Evolutionary conservation across 2,113 vertebrate genomes (phyloP), one percentile per base, ranked within the genome.

Genomic region (Mobula birostris): DNA sequence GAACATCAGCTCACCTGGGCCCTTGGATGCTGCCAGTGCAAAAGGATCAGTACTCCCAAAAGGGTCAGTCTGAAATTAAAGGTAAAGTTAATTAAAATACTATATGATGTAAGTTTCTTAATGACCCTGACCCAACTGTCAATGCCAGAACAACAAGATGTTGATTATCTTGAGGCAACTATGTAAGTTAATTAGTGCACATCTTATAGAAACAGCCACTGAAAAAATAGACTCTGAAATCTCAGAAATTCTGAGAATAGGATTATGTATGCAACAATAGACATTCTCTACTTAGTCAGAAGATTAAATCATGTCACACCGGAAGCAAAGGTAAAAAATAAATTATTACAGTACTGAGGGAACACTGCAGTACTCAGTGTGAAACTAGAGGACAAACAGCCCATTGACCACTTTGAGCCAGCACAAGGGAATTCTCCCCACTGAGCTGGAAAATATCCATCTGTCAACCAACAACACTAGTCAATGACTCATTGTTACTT

Each of bases 11-110:
- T 96, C 97, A 99, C 99, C 99, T 97, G 98, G 95, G 95, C 97
- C 98, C 98, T 98, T 99, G 7, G 97, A 97, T 95, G 98, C 97
- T 95, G 97, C 97, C 94, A 98, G 97, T 0, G 97, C 97, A 88
- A 99, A 99, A 14, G 98, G 99, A 94, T 99, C 98, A 1, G 95
- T 96, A 96, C 96, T 97, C 94, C 98, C 97, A 95, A 99, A 98
- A 94, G 98, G 97, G 95, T 98, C 96, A 19, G 97, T 95, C 98
- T 98, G 95, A 95, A 95, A 96, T 19, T 63, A 56, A 40, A 96
- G 79, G 83, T 94, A 93, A 95, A 90, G 29, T 90, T 66, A 36
- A 66, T 90, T 63, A 36, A 90, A 94, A 76, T 24, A 5, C 36
- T 36, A 27, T 5, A 88, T 8, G 68, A 72, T 27, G 40, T 2